These are phyloP conservation scores for Rattus norvegicus DNA, from an alignment of 2,113 vertebrate species.

Conservation along the genomic window DNA sequence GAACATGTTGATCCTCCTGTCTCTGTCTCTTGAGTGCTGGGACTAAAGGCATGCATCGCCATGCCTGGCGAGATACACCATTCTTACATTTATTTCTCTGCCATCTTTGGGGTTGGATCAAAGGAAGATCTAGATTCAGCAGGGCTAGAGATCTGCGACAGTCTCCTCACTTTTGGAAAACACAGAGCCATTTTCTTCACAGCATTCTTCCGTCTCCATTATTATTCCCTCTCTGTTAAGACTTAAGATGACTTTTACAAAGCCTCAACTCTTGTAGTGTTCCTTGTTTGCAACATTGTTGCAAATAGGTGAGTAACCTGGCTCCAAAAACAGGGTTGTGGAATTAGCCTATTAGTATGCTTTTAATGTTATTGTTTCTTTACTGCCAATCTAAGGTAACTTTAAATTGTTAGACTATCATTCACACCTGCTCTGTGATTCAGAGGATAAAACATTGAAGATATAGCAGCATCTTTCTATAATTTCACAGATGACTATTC, in stretches of 20 bases:
- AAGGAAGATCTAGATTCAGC: neutral
- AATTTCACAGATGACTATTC: neutral
- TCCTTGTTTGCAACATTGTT: neutral
- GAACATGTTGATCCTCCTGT: neutral
- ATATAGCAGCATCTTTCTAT: neutral
- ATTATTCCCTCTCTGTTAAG: neutral
- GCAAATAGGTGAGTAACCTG: neutral
- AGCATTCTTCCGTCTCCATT: no score
- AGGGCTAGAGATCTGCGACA: neutral
- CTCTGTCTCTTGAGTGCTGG: neutral
- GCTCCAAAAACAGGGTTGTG: neutral
- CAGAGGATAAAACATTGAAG: neutral
- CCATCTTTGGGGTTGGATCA: neutral
- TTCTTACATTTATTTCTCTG: neutral
- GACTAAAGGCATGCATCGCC: neutral
- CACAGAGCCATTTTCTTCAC: no score
- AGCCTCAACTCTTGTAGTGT: neutral
- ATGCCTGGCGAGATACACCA: neutral
- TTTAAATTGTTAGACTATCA: neutral
- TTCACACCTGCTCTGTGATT: neutral
- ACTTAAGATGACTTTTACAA: neutral
- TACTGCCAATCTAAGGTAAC: neutral
- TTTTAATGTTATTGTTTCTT: slow-evolving; percentile 2
- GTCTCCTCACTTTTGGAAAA: neutral
- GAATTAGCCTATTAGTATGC: neutral